Base-by-base conservation (phyloP, 2,113 vertebrate species). In the Channa maculata region DNA sequence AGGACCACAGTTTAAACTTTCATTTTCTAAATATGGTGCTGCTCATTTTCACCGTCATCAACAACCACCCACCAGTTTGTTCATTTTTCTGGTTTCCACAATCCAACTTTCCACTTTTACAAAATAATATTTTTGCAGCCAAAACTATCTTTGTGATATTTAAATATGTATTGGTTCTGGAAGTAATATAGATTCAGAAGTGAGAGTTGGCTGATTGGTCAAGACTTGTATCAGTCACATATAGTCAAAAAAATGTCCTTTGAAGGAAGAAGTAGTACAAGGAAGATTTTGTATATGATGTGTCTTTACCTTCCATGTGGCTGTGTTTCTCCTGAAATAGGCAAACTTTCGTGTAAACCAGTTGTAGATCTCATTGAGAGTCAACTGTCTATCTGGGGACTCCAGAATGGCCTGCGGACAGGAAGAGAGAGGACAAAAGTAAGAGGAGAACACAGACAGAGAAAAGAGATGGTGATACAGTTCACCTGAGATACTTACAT, bases 341-440 rank as follows among this genome's bases (percentile, higher is more conserved):
- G 98, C 98, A 51, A 99, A 99, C 96, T 98, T 99, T 92, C 98
- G 93, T 11, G 98, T 99, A 94, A 99, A 99, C 98, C 98, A 99
- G 94, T 99, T 99, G 88, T 99, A 99, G 92, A 99, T 99, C 89
- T 99, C 98, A 12, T 99, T 99, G 88, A 99, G 94, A 66, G 98
- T 99, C 94, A 99, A 94, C 95, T 99, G 98, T 94, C 96, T 95
- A 91, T 99, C 98, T 1, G 98, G 97, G 68, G 98, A 96, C 93
- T 99, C 98, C 93, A 99, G 94, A 90, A 99, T 99, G 93, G 98
- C 98, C 98, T 99, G 85, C 69, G 53, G 49, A 86, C 0, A 7
- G 5, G 8, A 48, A 69, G 11, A 76, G 65, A 73, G 8, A 46
- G 50, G 52, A 50, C 5, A 39, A 13, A 15, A 51, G 36, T 75